phyloP scores from a whole-genome alignment of 1,140 invertebrate genomes.

The Samia ricini region DNA sequence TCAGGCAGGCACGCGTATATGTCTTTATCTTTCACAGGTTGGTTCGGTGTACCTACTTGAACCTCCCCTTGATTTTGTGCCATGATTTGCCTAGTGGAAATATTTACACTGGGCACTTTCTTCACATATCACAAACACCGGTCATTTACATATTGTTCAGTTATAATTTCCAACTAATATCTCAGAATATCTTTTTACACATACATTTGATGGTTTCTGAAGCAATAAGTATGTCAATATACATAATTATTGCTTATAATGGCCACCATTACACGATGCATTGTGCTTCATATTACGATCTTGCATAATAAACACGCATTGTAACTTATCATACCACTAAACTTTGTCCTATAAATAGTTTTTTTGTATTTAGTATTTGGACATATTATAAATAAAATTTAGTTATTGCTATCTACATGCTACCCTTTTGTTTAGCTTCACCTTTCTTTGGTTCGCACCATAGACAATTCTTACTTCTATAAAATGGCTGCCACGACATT shows the following conservation, averaged over 20 bases:
- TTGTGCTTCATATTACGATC: constrained; percentile 65
- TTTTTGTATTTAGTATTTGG: constrained; percentile 44
- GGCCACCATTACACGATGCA: constrained; percentile 77
- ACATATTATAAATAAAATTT: constrained; percentile 58
- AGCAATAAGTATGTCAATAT: constrained; percentile 74
- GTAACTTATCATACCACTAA: constrained; percentile 41
- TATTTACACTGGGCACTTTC: constrained; percentile 58
- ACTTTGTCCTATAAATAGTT: constrained; percentile 38
- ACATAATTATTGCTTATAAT: constrained; percentile 76
- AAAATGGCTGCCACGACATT: constrained; percentile 70
- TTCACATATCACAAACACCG: constrained; percentile 52
- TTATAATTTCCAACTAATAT: constrained; percentile 34
- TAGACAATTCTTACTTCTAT: constrained; percentile 67
- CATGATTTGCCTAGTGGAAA: constrained; percentile 53
- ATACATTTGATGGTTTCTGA: constrained; percentile 56
- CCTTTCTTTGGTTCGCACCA: constrained; percentile 71
- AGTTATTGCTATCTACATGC: constrained; percentile 72
- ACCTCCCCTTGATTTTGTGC: constrained; percentile 76
- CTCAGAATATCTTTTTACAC: constrained; percentile 43
- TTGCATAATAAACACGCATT: constrained; percentile 38
- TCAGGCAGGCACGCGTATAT: constrained; percentile 86
- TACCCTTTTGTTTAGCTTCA: constrained; percentile 77
- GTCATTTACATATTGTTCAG: constrained; percentile 54
- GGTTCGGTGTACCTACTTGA: constrained; percentile 70
- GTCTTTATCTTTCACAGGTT: constrained; percentile 74